A percentile compares a stretch with the other conserved stretches of the same genome.
Evolutionary conservation across 1,140 invertebrate genomes (phyloP).

Genomic region (Pararge aegeria): DNA sequence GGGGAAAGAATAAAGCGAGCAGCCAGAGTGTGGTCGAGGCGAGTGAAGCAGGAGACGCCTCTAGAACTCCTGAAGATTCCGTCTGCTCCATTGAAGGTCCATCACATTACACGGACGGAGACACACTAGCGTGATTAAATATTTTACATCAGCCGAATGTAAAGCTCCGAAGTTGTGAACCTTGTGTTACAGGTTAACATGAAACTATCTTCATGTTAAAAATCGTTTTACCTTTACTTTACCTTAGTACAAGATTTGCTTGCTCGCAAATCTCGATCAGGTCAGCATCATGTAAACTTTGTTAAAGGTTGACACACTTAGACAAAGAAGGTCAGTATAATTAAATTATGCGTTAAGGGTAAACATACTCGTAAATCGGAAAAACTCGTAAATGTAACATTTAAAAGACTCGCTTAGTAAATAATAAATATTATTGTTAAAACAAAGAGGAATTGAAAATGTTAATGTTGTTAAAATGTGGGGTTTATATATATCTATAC

Average conservation of each 20-base stretch:
- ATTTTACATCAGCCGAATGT: neutral
- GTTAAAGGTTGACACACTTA: too few relatives aligned
- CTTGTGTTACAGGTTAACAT: neutral
- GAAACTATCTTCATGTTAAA: too few relatives aligned
- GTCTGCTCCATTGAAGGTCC: slow-evolving; percentile 88
- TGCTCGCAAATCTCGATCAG: too few relatives aligned
- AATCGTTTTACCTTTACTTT: too few relatives aligned
- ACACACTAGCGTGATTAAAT: slow-evolving; percentile 33
- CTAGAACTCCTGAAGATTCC: slow-evolving; percentile 85
- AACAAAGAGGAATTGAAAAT: slow-evolving; percentile 6
- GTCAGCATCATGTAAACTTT: too few relatives aligned
- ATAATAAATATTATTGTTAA: slow-evolving; percentile 2
- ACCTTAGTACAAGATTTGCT: too few relatives aligned
- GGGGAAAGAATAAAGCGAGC: slow-evolving; percentile 77
- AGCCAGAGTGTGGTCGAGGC: slow-evolving; percentile 80
- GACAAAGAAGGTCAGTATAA: too few relatives aligned
- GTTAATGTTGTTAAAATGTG: neutral
- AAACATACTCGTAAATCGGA: too few relatives aligned
- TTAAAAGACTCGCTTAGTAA: slow-evolving; percentile 5
- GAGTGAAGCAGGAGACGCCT: slow-evolving; percentile 84
- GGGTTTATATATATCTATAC: neutral
- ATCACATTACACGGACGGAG: slow-evolving; percentile 73
- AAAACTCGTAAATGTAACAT: neutral
- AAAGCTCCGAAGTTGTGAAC: neutral
- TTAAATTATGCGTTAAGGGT: too few relatives aligned